A percentile compares a stretch with the other conserved stretches of the same genome.
phyloP scores from a whole-genome alignment of 2,113 vertebrate species.

The Chitala chitala region DNA sequence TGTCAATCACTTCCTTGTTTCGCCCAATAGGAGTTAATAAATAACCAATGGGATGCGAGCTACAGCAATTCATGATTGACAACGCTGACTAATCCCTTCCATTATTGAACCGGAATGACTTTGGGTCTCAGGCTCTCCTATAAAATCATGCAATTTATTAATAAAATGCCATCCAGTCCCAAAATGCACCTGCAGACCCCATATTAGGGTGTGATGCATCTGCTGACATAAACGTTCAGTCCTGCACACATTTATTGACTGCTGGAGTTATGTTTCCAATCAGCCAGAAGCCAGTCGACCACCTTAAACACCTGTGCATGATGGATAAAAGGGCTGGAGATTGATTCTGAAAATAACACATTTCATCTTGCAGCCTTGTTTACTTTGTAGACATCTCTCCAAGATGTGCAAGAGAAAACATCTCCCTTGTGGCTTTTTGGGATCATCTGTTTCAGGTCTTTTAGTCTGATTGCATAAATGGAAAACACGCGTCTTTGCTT shows the following conservation, averaged over 20 bases:
- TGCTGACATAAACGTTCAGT: neutral
- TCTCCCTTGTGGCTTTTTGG: no score
- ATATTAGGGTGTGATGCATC: neutral
- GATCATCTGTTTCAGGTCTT: no score
- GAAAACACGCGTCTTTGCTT: no score
- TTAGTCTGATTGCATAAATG: no score
- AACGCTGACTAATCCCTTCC: neutral
- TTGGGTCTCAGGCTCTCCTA: neutral
- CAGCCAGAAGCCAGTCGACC: no score
- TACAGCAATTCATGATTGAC: neutral
- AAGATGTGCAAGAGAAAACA: no score
- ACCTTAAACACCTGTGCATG: no score
- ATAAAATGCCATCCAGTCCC: neutral
- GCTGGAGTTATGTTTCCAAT: no score
- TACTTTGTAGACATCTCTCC: no score
- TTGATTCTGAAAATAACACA: neutral
- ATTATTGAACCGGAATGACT: conserved; percentile 6
- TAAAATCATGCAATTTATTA: neutral
- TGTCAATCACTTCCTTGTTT: neutral
- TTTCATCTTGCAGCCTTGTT: neutral
- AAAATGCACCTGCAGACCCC: neutral
- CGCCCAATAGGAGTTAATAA: neutral
- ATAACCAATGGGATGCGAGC: neutral
- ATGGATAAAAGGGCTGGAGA: neutral
- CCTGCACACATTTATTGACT: neutral